These are phyloP conservation scores for Odontesthes bonariensis DNA, from an alignment of 2,113 vertebrate genomes.

Conservation along the genomic window DNA sequence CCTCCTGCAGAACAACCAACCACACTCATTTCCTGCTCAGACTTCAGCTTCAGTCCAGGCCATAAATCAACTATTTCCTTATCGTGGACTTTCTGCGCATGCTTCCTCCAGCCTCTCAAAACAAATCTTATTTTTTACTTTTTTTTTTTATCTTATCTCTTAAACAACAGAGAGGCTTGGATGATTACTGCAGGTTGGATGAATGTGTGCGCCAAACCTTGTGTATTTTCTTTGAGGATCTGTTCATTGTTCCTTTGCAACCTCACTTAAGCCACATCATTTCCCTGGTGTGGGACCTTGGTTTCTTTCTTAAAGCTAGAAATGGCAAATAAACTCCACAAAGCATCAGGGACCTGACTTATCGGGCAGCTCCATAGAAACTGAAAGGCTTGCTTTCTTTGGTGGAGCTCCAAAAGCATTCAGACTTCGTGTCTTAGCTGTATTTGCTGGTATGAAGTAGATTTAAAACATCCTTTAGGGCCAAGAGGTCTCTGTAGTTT, in stretches of 20 bases:
- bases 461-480: no score
- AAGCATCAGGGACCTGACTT: slow-evolving; percentile 4
- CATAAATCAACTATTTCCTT: slow-evolving; percentile 43
- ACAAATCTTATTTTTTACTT: slow-evolving; percentile 4
- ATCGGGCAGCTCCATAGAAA: slow-evolving; percentile 2
- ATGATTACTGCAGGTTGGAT: background rate
- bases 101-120: background rate
- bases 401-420: background rate
- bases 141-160: slow-evolving; percentile 12
- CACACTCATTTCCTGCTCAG: slow-evolving; percentile 61
- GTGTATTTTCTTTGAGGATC: background rate
- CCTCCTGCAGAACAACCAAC: slow-evolving; percentile 22
- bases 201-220: slow-evolving; percentile 1
- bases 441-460: background rate
- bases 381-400: background rate
- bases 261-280: background rate
- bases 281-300: background rate
- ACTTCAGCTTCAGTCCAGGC: slow-evolving; percentile 21
- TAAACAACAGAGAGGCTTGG: no score
- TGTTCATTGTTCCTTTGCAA: background rate
- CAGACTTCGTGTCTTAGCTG: background rate
- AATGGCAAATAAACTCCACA: background rate
- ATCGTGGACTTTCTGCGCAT: slow-evolving; percentile 20
- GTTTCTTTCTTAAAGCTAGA: background rate
- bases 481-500: background rate